Percentiles rank a stretch among this genome's conserved stretches.
Conservation (phyloP, 2,113 vertebrate genomes). For the Oncorhynchus gorbuscha region DNA sequence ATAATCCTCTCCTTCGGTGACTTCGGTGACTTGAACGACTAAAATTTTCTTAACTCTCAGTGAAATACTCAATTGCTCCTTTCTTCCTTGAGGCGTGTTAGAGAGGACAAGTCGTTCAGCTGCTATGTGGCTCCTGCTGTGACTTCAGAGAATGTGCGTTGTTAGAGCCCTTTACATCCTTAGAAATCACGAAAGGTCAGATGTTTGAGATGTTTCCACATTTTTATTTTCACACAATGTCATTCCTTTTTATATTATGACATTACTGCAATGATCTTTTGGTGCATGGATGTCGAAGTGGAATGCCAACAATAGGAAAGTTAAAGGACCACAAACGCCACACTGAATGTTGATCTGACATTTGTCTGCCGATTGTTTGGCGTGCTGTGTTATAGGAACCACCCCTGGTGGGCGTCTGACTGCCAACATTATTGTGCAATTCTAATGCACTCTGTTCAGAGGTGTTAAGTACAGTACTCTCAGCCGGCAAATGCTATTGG, state of each 20-base stretch:
- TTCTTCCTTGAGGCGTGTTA: conserved; percentile 6
- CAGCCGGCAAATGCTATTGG: no score
- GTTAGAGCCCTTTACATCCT: conserved; percentile 1
- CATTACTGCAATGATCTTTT: not conserved
- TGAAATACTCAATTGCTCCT: conserved; percentile 17
- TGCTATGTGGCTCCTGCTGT: conserved; percentile 9
- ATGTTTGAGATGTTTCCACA: not conserved
- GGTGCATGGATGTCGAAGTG: no score
- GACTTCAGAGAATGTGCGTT: conserved; percentile 12
- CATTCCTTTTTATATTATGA: not conserved
- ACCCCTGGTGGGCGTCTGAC: no score
- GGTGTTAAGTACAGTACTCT: no score
- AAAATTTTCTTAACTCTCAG: conserved; percentile 26
- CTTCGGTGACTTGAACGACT: no score
- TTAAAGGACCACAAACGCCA: no score
- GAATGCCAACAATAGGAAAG: not conserved
- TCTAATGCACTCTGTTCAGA: no score
- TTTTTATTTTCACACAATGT: not conserved
- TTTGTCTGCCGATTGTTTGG: no score
- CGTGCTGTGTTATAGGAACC: no score
- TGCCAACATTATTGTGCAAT: no score
- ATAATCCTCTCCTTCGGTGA: not conserved
- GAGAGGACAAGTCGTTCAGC: conserved; percentile 4
- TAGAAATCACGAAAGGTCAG: conserved; percentile 1
- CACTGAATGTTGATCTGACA: no score